Evolutionary conservation across 2,113 vertebrate species (phyloP), one percentile per base, ranked within the genome.

Genomic region (Poicephalus gulielmi): DNA sequence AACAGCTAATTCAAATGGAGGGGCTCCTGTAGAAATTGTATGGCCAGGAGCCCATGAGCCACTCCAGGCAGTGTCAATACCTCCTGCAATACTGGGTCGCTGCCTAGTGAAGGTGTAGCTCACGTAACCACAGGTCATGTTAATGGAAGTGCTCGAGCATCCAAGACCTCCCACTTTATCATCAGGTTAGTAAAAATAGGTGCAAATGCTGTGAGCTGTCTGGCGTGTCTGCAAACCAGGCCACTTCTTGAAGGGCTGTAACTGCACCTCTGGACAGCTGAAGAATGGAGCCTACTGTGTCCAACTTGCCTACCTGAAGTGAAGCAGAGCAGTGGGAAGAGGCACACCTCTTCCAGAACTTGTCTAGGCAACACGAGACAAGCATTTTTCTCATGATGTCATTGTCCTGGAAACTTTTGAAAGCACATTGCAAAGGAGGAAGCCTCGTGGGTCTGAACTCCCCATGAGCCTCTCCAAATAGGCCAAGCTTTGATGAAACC

Each of bases 401-500:
- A 94, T 83, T 93, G 94, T 95, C 87, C 94, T 97, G 96, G 96
- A 97, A 97, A 95, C 91, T 92, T 94, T 91, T 97, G 92, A 96
- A 97, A 97, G 96, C 74, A 83, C 60, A 76, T 55, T 97, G 89
- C 59, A 83, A 92, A 95, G 92, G 80, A 97, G 91, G 89, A 97
- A 96, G 92, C 94, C 95, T 97, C 73, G 88, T 97, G 88, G 91
- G 91, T 86, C 94, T 97, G 94, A 97, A 96, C 96, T 96, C 95
- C 93, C 88, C 64, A 91, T 81, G 95, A 93, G 94, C 76, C 83
- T 96, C 74, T 59, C 74, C 86, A 93, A 96, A 78, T 80, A 89
- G 95, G 96, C 94, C 88, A 97, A 94, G 90, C 95, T 97, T 97
- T 97, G 96, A 96, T 91, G 95, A 97, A 97, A 96, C 92, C 94